phyloP scores from a whole-genome alignment of 2,113 vertebrate genomes.

The Asarcornis scutulata region DNA sequence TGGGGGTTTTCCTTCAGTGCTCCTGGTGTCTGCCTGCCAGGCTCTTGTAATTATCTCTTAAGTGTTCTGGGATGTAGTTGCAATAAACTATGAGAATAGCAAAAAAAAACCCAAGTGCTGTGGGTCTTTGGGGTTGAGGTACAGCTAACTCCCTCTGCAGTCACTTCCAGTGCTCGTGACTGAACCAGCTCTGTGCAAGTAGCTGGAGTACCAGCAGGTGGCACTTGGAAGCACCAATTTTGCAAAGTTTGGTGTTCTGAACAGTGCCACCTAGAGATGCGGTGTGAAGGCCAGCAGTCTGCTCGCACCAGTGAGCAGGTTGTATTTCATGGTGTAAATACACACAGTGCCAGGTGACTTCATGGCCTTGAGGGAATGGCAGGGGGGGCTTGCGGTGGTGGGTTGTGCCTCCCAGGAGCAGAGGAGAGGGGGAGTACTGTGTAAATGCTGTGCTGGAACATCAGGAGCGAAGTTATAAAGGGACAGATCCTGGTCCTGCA shows the following conservation, averaged over 20 bases:
- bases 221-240: neutral
- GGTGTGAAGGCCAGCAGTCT: no score
- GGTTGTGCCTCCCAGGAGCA: neutral
- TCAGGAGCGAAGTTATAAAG: no score
- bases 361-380: neutral
- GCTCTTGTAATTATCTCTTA: neutral
- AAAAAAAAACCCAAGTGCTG: neutral
- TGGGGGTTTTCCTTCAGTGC: neutral
- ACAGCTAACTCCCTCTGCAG: rapidly evolving
- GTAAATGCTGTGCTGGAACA: neutral
- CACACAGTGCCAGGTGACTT: rapidly evolving
- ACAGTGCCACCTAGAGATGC: neutral
- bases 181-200: rapidly evolving
- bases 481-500: neutral
- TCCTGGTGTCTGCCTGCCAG: neutral
- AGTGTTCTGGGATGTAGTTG: neutral
- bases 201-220: neutral
- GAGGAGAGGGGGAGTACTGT: neutral
- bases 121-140: neutral
- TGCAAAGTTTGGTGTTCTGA: rapidly evolving
- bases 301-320: rapidly evolving
- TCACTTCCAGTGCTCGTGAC: rapidly evolving
- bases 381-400: neutral
- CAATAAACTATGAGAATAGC: neutral
- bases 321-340: rapidly evolving